Conservation (phyloP, 2,113 vertebrate species). For the Bolborhynchus lineola region DNA sequence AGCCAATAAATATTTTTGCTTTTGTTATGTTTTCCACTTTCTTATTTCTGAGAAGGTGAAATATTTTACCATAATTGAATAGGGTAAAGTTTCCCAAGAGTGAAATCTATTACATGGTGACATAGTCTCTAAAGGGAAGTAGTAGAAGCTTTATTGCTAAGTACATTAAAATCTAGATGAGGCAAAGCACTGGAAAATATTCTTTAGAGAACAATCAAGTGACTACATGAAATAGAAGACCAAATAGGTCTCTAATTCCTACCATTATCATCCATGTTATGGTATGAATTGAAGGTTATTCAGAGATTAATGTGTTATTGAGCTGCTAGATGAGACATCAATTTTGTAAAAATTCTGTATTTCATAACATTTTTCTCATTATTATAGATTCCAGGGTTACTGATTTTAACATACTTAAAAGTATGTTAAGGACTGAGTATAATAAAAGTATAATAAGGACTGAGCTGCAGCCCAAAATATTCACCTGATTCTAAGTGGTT, state of each 20-base stretch:
- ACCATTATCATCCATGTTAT: neutral
- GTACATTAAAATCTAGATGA: constrained; percentile 34
- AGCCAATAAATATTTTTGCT: neutral
- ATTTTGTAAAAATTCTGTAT: neutral
- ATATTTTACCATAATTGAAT: neutral
- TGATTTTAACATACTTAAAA: neutral
- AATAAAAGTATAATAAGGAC: too few relatives aligned
- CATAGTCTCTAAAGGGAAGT: constrained; percentile 23
- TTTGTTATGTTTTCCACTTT: neutral
- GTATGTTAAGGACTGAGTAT: too few relatives aligned
- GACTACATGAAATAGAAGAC: neutral
- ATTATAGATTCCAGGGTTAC: neutral
- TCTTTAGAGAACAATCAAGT: constrained; percentile 34
- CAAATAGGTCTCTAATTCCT: constrained; percentile 28
- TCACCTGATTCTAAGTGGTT: neutral
- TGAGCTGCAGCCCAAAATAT: neutral
- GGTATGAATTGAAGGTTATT: neutral
- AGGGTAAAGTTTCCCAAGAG: constrained; percentile 30
- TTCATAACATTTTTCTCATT: neutral
- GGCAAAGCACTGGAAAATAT: constrained; percentile 18
- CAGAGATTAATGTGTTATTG: neutral
- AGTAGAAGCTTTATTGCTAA: constrained; percentile 25
- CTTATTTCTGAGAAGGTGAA: neutral
- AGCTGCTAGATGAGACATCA: neutral
- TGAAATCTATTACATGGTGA: constrained; percentile 29